These are phyloP conservation scores for Neria commutata DNA, from an alignment of 2,888 invertebrate species.

Conservation along the genomic window DNA sequence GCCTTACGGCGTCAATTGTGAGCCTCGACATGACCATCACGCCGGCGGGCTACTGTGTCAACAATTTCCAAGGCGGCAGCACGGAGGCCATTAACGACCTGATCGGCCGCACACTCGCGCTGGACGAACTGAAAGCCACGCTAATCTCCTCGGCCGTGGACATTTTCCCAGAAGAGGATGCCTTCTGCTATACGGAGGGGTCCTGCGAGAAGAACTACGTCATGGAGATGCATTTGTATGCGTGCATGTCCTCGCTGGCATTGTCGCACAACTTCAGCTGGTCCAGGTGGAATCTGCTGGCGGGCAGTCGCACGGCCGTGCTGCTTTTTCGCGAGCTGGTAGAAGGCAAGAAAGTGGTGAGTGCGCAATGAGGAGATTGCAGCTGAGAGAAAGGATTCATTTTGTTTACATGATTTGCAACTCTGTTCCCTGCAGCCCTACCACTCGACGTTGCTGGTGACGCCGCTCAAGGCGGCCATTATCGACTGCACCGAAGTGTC, in stretches of 20 bases:
- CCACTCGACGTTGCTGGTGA: constrained; percentile 65
- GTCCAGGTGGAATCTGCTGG: constrained; percentile 74
- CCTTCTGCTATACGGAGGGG: constrained; percentile 73
- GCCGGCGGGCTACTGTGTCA: constrained; percentile 58
- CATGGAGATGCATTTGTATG: constrained; percentile 76
- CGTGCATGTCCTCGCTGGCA: constrained; percentile 77
- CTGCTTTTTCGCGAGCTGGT: constrained; percentile 57
- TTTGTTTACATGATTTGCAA: too few relatives aligned
- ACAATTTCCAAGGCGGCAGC: constrained; percentile 60
- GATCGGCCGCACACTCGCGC: constrained; percentile 51
- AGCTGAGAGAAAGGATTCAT: neutral
- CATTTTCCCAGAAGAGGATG: constrained; percentile 81
- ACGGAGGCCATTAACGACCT: constrained; percentile 55
- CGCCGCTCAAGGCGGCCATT: constrained; percentile 71
- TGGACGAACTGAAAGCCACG: constrained; percentile 52
- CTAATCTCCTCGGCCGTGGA: constrained; percentile 75
- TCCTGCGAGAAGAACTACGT: constrained; percentile 74
- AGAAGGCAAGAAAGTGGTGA: constrained; percentile 58
- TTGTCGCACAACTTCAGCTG: constrained; percentile 80
- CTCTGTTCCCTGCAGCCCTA: constrained; percentile 45
- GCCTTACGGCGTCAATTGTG: constrained; percentile 66
- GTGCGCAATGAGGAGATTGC: constrained; percentile 10
- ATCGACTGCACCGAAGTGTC: constrained; percentile 80
- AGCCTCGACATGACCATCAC: constrained; percentile 66
- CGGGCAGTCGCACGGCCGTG: constrained; percentile 61